Conservation (phyloP, 2,888 invertebrate species). For the Dryocosmus kuriphilus region DNA sequence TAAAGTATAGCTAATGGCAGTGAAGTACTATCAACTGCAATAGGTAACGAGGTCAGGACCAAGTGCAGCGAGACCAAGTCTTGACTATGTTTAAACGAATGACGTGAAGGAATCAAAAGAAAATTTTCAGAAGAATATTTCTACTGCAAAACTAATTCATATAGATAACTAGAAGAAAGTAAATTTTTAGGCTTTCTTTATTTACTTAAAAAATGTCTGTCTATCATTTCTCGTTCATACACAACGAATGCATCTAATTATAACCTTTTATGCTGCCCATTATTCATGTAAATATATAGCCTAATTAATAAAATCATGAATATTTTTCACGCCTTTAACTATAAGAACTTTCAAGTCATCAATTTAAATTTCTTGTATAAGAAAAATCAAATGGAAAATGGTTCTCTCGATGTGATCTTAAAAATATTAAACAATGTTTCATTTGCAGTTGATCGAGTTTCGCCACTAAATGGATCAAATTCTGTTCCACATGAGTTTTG, state of each 20-base stretch:
- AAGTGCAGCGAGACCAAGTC: conserved; percentile 35
- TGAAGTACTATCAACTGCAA: conserved; percentile 9
- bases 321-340: no score
- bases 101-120: conserved; percentile 16
- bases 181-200: no score
- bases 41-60: conserved; percentile 40
- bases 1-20: conserved; percentile 25
- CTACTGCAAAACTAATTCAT: no score
- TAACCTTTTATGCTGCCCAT: no score
- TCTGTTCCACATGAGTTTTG: conserved; percentile 3
- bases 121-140: conserved; percentile 12
- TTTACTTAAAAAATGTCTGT: no score
- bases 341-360: no score
- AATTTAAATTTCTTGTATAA: no score
- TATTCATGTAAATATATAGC: no score
- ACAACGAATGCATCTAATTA: no score
- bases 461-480: background rate
- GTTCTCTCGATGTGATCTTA: background rate
- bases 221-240: no score
- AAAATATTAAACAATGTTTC: background rate
- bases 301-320: no score
- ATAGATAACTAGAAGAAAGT: no score
- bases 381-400: background rate
- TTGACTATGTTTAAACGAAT: conserved; percentile 46
- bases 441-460: background rate